Percentiles rank a stretch among this genome's conserved stretches.
Conservation (phyloP, 2,888 invertebrate genomes). For the Drosophila fulvimacula region DNA sequence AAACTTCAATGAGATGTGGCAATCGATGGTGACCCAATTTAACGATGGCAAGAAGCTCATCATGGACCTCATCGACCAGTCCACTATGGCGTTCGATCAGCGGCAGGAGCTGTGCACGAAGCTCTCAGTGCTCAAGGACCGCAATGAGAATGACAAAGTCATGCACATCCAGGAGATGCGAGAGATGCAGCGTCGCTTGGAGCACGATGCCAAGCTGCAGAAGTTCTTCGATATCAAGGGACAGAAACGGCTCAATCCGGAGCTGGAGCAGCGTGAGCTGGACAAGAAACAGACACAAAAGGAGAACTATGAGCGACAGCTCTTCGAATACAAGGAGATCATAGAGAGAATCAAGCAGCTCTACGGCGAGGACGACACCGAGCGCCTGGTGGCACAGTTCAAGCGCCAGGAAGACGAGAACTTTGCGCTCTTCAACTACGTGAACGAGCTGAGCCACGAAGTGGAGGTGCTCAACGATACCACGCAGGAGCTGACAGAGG, state of each 20-base stretch:
- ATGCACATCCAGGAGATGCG: slow-evolving; percentile 92
- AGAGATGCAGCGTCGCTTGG: slow-evolving; percentile 93
- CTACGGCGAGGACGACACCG: slow-evolving; percentile 88
- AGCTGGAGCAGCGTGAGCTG: slow-evolving; percentile 90
- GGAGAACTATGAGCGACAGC: slow-evolving; percentile 89
- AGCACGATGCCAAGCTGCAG: slow-evolving; percentile 93
- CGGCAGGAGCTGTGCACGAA: slow-evolving; percentile 93
- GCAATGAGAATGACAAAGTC: slow-evolving; percentile 90
- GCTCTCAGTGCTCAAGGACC: slow-evolving; percentile 91
- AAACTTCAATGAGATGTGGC: slow-evolving; percentile 93
- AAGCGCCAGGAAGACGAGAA: slow-evolving; percentile 95
- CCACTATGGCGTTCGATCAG: slow-evolving; percentile 95
- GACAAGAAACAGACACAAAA: slow-evolving; percentile 89
- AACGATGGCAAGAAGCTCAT: slow-evolving; percentile 92
- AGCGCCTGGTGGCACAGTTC: slow-evolving; percentile 90
- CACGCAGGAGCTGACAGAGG: slow-evolving; percentile 87
- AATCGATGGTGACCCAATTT: slow-evolving; percentile 90
- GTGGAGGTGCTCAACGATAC: slow-evolving; percentile 90
- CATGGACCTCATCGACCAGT: slow-evolving; percentile 94
- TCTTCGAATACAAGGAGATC: slow-evolving; percentile 90
- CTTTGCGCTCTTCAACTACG: slow-evolving; percentile 95
- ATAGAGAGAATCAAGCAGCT: slow-evolving; percentile 90
- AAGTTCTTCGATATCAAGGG: slow-evolving; percentile 94
- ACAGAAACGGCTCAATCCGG: slow-evolving; percentile 90
- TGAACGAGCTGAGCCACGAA: slow-evolving; percentile 94